Base-by-base conservation (phyloP, 2,113 vertebrate species). In the Nannobrachium achirus region DNA sequence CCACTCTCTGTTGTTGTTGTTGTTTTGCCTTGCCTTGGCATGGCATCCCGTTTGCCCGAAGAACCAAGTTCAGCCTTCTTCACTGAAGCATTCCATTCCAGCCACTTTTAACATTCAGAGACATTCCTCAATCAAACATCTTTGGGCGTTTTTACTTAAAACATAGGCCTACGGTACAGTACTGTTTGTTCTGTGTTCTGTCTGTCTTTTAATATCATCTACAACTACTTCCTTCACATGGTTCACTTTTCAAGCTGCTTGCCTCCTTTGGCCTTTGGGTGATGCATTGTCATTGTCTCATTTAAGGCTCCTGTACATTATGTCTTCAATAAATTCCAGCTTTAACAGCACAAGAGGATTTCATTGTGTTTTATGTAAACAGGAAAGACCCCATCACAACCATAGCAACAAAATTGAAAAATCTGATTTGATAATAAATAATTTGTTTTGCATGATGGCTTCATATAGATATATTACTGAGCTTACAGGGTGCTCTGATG, bases 21-120 rank as follows among this genome's bases (percentile, higher is more conserved):
- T 71, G 39, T 69, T 83, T 71, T 76, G 64, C 80, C 63, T 46
- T 72, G 38, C 67, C 76, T 70, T 40, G 20, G 51, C 50, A n/a
- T 79, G 49, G 11, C 64, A 61, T 75, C 64, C 56, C 13, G 53
- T 77, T 66, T 78, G 75, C 69, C 70, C 70, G 48, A 64, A 70
- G 48, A 64, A 70, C 46, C 69, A 78, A 70, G 67, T 72, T 58
- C 7, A 73, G 38, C 58, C n/a, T 40, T 67, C 40, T 73, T 73
- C 60, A 15, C 66, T 68, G 76, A 38, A 73, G 72, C 72, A 68
- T 73, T 83, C 64, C 74, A 71, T 13, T 48, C 15, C 39, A 39
- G 8, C 55, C 63, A 48, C 56, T 60, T 62, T 45, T 42, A n/a
- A 59, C 50, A 52, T 38, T 39, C 63, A 46, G 45, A 16, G 51